These are phyloP conservation scores for Bucorvus abyssinicus DNA, from an alignment of 2,797 vertebrate genomes.

Conservation along the genomic window DNA sequence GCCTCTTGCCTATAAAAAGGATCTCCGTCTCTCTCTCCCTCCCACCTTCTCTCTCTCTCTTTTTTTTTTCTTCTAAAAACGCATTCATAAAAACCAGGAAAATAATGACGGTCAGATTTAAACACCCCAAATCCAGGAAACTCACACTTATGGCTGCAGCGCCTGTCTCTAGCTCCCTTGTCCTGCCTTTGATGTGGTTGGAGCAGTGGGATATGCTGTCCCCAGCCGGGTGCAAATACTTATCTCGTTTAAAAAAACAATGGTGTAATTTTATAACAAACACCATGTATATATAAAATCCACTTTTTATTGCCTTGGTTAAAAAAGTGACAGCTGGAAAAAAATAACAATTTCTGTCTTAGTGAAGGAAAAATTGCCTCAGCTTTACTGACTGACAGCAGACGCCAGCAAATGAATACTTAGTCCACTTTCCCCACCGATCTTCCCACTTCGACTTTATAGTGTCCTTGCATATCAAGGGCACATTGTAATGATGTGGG, in stretches of 20 bases:
- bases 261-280: constrained; percentile 19
- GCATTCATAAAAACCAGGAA: background rate
- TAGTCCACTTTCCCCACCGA: rapidly evolving
- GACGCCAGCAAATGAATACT: background rate
- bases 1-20: background rate
- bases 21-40: background rate
- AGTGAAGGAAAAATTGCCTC: constrained; percentile 1
- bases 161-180: constrained; percentile 39
- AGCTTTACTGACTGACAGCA: background rate
- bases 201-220: constrained; percentile 47
- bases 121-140: constrained; percentile 58
- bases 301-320: background rate
- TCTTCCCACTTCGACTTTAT: background rate
- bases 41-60: rapidly evolving
- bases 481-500: background rate
- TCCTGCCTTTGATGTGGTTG: constrained; percentile 64
- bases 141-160: constrained; percentile 44
- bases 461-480: background rate
- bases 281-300: background rate
- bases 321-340: constrained; percentile 25
- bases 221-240: constrained; percentile 18
- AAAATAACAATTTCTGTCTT: background rate
- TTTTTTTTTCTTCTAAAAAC: constrained; percentile 7
- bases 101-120: constrained; percentile 47
- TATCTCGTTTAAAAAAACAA: constrained; percentile 48